These are phyloP conservation scores for Myxocyprinus asiaticus DNA, from an alignment of 2,113 vertebrate genomes.

Conservation along the genomic window DNA sequence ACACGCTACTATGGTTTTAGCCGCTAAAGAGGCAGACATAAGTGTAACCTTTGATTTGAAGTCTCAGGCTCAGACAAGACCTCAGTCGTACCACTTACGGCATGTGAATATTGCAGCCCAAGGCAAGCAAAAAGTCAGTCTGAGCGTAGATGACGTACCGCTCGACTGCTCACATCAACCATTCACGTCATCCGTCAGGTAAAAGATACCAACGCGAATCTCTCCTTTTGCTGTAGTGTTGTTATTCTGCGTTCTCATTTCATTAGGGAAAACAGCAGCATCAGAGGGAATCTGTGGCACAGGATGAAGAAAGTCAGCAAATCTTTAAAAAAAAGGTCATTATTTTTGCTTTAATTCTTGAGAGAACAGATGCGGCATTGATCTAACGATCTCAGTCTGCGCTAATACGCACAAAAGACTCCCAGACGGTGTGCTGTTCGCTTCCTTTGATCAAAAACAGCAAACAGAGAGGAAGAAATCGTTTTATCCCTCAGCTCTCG, in stretches of 20 bases:
- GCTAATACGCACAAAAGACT: neutral
- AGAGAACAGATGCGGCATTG: neutral
- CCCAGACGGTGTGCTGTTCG: neutral
- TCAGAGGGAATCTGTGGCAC: neutral
- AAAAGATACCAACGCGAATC: neutral
- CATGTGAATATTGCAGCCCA: slow-evolving; percentile 61
- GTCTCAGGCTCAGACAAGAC: slow-evolving; percentile 59
- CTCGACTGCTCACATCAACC: neutral
- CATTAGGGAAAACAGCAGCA: slow-evolving; percentile 6
- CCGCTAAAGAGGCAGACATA: slow-evolving; percentile 43
- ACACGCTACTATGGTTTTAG: neutral
- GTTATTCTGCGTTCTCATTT: too few relatives aligned
- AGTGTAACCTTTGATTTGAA: slow-evolving; percentile 64
- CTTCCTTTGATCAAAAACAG: slow-evolving; percentile 2
- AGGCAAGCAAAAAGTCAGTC: slow-evolving; percentile 45
- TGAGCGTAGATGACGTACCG: neutral
- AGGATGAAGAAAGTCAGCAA: neutral
- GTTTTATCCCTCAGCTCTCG: slow-evolving; percentile 29
- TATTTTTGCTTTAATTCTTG: neutral
- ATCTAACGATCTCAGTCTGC: slow-evolving; percentile 4
- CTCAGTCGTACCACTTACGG: slow-evolving; percentile 59
- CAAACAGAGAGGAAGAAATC: slow-evolving; percentile 25
- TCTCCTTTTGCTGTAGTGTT: too few relatives aligned
- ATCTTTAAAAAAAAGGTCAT: neutral
- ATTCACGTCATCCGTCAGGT: neutral